phyloP scores from a whole-genome alignment of 2,888 invertebrate genomes.

The Slavum lentiscoides region DNA sequence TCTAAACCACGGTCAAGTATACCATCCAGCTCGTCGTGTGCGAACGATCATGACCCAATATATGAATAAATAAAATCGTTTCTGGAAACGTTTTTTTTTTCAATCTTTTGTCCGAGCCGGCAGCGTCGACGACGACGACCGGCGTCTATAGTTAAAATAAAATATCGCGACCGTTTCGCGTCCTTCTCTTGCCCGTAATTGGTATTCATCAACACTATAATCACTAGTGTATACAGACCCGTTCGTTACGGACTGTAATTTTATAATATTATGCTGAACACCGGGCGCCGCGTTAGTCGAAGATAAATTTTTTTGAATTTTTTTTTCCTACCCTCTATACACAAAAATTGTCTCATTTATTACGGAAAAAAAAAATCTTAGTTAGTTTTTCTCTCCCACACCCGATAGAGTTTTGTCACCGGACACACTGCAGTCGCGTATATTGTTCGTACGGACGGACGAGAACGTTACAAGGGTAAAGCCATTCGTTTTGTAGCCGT shows the following conservation, averaged over 20 bases:
- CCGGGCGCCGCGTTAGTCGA: no score
- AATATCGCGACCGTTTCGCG: neutral
- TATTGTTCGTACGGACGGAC: no score
- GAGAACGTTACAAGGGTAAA: no score
- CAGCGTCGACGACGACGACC: neutral
- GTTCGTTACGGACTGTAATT: neutral
- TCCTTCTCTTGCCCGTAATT: slow-evolving; percentile 35
- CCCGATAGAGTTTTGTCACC: no score
- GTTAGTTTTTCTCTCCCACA: no score
- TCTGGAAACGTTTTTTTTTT: slow-evolving; percentile 6
- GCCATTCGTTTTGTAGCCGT: no score
- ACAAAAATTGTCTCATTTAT: no score
- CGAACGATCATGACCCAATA: slow-evolving; percentile 27
- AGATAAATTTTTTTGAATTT: no score
- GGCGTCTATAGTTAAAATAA: neutral
- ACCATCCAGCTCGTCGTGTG: neutral
- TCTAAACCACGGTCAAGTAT: slow-evolving; percentile 12
- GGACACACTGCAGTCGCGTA: no score
- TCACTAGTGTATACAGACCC: neutral
- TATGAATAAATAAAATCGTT: neutral
- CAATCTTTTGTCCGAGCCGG: slow-evolving; percentile 15
- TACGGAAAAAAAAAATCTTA: no score
- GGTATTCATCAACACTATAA: neutral
- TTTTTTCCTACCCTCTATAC: no score
- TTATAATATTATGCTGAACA: no score